A percentile compares a stretch with the other conserved stretches of the same genome.
Conservation (phyloP, 2,888 invertebrate species). For the Junonia oenone region DNA sequence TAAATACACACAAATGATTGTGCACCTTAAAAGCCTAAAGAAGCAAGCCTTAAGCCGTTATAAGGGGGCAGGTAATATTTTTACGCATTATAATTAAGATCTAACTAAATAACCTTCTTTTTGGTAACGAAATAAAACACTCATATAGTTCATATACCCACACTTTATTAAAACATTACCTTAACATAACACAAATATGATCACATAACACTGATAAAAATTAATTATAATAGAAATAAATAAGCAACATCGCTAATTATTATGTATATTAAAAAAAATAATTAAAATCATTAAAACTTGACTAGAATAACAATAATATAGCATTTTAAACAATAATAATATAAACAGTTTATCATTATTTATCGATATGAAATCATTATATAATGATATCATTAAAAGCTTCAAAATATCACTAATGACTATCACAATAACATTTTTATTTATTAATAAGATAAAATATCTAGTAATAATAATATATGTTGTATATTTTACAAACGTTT, state of each 20-base stretch:
- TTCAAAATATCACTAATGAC: slow-evolving; percentile 55
- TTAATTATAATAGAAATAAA: neutral
- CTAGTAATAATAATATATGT: slow-evolving; percentile 21
- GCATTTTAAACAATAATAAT: neutral
- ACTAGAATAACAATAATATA: neutral
- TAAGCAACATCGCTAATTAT: neutral
- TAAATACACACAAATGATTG: neutral
- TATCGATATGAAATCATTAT: slow-evolving; percentile 23
- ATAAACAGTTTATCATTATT: slow-evolving; percentile 5
- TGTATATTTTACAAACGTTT: slow-evolving; percentile 49
- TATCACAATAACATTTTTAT: slow-evolving; percentile 47
- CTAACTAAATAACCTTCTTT: too few species aligned
- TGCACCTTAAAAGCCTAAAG: too few species aligned
- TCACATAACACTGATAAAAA: neutral
- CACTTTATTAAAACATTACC: slow-evolving; percentile 67
- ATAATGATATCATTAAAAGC: slow-evolving; percentile 37
- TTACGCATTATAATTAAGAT: too few species aligned
- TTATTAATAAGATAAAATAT: slow-evolving; percentile 11
- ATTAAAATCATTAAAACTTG: neutral
- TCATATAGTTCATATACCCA: slow-evolving; percentile 74
- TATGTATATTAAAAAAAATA: neutral
- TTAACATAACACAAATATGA: neutral
- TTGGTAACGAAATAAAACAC: slow-evolving; percentile 42
- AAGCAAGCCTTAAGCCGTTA: too few species aligned
- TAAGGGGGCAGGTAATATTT: too few species aligned